Percentiles rank a stretch among this genome's conserved stretches.
Conservation (phyloP, 1,140 invertebrate genomes). For the Dysdera silvatica region DNA sequence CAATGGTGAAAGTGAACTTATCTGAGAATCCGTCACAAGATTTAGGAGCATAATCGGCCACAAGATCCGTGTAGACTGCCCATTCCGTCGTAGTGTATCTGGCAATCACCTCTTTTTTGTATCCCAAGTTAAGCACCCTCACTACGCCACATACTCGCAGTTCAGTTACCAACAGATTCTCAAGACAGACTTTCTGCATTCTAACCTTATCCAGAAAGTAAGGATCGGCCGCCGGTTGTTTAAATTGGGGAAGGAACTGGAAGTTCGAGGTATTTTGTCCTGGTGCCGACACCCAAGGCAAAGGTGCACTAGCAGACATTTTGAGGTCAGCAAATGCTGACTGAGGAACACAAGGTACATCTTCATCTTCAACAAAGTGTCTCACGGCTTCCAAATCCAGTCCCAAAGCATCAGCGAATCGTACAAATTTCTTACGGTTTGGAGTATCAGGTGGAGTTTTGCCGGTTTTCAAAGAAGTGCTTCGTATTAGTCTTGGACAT, state of each 20-base stretch:
- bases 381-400: constrained; percentile 78
- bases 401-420: constrained; percentile 89
- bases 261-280: background rate
- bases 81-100: constrained; percentile 79
- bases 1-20: constrained; percentile 66
- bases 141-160: constrained; percentile 70
- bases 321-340: constrained; percentile 56
- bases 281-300: constrained; percentile 49
- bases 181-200: constrained; percentile 65
- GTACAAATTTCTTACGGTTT: constrained; percentile 82
- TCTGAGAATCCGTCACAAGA: constrained; percentile 91
- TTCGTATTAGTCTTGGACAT: constrained; percentile 45
- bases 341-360: constrained; percentile 75
- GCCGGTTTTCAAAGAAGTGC: constrained; percentile 77
- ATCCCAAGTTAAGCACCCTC: constrained; percentile 80
- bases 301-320: constrained; percentile 58
- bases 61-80: constrained; percentile 69
- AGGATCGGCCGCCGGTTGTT: constrained; percentile 63
- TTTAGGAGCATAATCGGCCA: constrained; percentile 67
- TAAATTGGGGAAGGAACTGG: constrained; percentile 70
- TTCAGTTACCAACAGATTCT: constrained; percentile 67
- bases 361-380: constrained; percentile 50
- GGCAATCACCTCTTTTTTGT: constrained; percentile 79
- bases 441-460: constrained; percentile 45
- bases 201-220: constrained; percentile 71